Conservation (phyloP, 1,140 invertebrate genomes). For the Rhagoletis zephyria region DNA sequence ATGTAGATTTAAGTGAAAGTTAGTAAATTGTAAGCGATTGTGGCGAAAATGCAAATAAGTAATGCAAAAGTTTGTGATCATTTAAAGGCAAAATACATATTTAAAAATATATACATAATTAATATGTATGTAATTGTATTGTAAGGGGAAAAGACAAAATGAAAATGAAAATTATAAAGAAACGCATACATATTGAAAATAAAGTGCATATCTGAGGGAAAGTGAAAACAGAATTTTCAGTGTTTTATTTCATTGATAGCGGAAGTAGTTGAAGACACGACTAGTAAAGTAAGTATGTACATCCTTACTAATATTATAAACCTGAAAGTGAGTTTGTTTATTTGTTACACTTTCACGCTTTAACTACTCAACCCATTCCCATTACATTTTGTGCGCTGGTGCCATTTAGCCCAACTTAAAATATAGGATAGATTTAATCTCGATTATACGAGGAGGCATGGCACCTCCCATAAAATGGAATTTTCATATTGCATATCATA, state of each 20-base stretch:
- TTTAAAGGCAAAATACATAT: conserved; percentile 22
- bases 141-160: conserved; percentile 26
- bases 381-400: too few relatives aligned
- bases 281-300: too few relatives aligned
- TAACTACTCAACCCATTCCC: too few relatives aligned
- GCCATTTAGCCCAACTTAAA: too few relatives aligned
- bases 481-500: too few relatives aligned
- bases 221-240: conserved; percentile 29
- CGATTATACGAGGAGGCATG: too few relatives aligned
- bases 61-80: conserved; percentile 41
- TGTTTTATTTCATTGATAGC: background rate
- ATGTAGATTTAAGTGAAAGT: conserved; percentile 31
- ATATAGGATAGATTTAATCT: too few relatives aligned
- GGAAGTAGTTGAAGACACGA: background rate
- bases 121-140: conserved; percentile 1
- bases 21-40: conserved; percentile 30
- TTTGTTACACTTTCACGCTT: too few relatives aligned
- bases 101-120: background rate
- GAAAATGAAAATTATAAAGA: conserved; percentile 20
- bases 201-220: conserved; percentile 41
- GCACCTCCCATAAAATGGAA: too few relatives aligned
- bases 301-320: too few relatives aligned
- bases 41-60: background rate
- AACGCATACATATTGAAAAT: conserved; percentile 49
- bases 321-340: too few relatives aligned